These are phyloP conservation scores for Spermophilus dauricus DNA, from an alignment of 2,113 vertebrate species.

Conservation along the genomic window DNA sequence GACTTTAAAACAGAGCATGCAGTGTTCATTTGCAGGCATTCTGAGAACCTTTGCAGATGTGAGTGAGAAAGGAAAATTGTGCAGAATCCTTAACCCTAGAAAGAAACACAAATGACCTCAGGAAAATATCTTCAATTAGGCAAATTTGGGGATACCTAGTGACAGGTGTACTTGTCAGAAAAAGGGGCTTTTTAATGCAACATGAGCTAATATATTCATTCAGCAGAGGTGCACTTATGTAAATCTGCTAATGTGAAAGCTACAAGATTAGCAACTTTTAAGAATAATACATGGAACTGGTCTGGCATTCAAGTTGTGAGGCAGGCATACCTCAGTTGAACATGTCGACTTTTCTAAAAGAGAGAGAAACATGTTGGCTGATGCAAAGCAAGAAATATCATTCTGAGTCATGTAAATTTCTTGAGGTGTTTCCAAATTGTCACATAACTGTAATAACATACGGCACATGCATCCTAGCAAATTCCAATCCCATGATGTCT, in stretches of 20 bases:
- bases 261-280: conserved; percentile 72
- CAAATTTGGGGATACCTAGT: conserved; percentile 79
- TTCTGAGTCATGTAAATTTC: background rate
- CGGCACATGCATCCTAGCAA: background rate
- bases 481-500: conserved; percentile 27
- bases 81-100: conserved; percentile 54
- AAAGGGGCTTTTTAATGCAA: conserved; percentile 66
- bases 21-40: conserved; percentile 72
- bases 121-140: conserved; percentile 77
- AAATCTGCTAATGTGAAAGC: conserved; percentile 51
- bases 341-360: background rate
- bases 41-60: conserved; percentile 72
- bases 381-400: background rate
- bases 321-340: conserved; percentile 67
- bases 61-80: conserved; percentile 72
- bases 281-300: conserved; percentile 76
- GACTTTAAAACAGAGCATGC: conserved; percentile 70
- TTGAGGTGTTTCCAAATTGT: background rate
- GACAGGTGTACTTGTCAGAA: conserved; percentile 83
- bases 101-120: conserved; percentile 80
- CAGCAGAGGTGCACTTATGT: conserved; percentile 71
- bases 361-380: background rate
- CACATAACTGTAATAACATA: background rate
- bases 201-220: conserved; percentile 71
- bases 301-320: conserved; percentile 81